Percentiles rank a stretch among this genome's conserved stretches.
Evolutionary conservation across 2,113 vertebrate genomes (phyloP).

Genomic region (Antechinus stuartii): DNA sequence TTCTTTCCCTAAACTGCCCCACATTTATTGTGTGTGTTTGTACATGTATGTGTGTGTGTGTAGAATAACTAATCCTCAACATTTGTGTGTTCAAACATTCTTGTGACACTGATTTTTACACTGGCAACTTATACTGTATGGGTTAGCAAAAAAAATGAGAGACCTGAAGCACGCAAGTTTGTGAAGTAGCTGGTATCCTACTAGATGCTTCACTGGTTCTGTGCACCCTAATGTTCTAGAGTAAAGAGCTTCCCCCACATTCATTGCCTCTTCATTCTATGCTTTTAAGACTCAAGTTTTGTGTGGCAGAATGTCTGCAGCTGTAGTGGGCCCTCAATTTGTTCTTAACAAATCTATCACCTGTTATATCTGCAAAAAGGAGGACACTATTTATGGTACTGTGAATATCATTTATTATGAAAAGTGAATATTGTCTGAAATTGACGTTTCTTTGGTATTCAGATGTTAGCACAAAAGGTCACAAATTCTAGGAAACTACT

Average conservation of each 20-base stretch:
- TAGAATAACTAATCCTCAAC: neutral
- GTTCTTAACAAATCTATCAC: neutral
- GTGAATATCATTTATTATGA: neutral
- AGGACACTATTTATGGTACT: neutral
- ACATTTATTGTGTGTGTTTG: neutral
- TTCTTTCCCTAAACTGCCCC: neutral
- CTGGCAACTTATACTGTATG: neutral
- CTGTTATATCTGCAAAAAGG: neutral
- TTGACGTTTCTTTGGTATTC: neutral
- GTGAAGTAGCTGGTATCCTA: neutral
- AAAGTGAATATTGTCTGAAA: neutral
- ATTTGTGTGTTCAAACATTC: neutral
- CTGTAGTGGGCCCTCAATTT: neutral
- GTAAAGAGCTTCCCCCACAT: neutral
- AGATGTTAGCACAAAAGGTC: neutral
- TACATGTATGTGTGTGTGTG: neutral
- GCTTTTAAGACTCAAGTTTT: neutral
- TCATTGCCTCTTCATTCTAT: neutral
- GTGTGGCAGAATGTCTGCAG: neutral
- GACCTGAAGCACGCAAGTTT: neutral
- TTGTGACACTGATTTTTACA: neutral
- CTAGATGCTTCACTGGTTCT: neutral
- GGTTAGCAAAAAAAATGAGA: neutral
- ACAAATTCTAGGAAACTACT: neutral
- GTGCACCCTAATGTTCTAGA: neutral